Evolutionary conservation across 2,888 invertebrate species (phyloP), one percentile per base, ranked within the genome.

Genomic region (Tetrapedia diversipes): DNA sequence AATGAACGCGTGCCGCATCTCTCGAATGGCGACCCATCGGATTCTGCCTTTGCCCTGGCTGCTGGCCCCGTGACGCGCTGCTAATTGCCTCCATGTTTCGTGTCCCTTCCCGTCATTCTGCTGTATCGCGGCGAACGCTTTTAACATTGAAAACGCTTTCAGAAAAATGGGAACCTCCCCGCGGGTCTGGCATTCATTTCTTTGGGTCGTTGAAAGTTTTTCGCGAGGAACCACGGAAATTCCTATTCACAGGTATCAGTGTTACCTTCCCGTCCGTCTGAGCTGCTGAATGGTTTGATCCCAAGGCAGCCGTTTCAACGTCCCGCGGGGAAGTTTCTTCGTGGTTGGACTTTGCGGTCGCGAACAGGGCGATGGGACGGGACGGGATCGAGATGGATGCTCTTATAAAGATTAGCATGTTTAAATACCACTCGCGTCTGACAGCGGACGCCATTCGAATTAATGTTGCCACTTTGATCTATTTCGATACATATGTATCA

Each of bases 391-490:
- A 59, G 57, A 71, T 49, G 60, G 56, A 43, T 72, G 51, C 65
- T 75, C 54, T 75, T 49, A 66, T 64, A 60, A 80, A 83, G 84
- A 86, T 86, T 84, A 86, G 78, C 83, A 83, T 83, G 83, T 81
- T 86, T 81, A 79, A 77, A 77, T 78, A 82, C 77, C 86, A 84
- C 82, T 84, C 82, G 70, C 70, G 64, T 49, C 57, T 61, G 65
- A 70, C 68, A 59, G 57, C 65, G 39, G 54, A 56, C 68, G 22
- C 65, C 27, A 74, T n/a, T 43, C 68, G 79, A 85, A 85, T 85
- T 84, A 80, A 85, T 84, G 80, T 77, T 67, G 61, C 43, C 29
- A 16, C 54, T 61, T 60, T 68, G 75, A 84, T 85, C 47, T 56
- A 39, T 70, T 64, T 56, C 69, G 56, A 64, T 56, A 43, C 41